Conservation (phyloP, 2,888 invertebrate genomes). For the Carterocephalus palaemon region DNA sequence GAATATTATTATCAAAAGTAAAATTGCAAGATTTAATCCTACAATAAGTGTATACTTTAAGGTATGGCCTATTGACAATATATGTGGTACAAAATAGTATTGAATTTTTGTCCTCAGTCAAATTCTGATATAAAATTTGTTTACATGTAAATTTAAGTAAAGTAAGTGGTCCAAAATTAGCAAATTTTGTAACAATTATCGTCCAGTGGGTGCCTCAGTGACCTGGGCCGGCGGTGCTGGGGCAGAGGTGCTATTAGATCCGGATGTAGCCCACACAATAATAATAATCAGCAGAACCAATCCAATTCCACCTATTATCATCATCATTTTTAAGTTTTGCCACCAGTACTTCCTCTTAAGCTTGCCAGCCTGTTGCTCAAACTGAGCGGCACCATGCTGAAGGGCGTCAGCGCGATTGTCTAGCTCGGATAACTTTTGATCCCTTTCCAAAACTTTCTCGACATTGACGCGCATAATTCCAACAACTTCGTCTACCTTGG, state of each 20-base stretch:
- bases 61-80: conserved; percentile 28
- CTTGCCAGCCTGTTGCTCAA: conserved; percentile 97
- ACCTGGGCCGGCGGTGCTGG: conserved; percentile 33
- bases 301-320: conserved; percentile 92
- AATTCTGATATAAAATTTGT: conserved; percentile 8
- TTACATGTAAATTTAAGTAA: conserved; percentile 7
- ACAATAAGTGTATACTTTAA: conserved; percentile 23
- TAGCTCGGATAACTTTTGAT: conserved; percentile 95
- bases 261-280: conserved; percentile 80
- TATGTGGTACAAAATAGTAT: conserved; percentile 34
- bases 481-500: conserved; percentile 83
- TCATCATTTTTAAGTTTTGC: conserved; percentile 98
- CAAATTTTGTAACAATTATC: conserved; percentile 41
- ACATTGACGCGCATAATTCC: conserved; percentile 98
- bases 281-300: conserved; percentile 90
- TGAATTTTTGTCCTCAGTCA: conserved; percentile 23
- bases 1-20: conserved; percentile 34
- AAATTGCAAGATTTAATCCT: conserved; percentile 30
- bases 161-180: conserved; percentile 4
- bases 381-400: conserved; percentile 96
- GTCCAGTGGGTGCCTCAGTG: conserved; percentile 45
- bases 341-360: conserved; percentile 98
- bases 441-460: conserved; percentile 97
- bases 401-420: conserved; percentile 97
- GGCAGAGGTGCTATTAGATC: conserved; percentile 35